Conservation (phyloP, 1,140 invertebrate genomes). For the Polyergus mexicanus region DNA sequence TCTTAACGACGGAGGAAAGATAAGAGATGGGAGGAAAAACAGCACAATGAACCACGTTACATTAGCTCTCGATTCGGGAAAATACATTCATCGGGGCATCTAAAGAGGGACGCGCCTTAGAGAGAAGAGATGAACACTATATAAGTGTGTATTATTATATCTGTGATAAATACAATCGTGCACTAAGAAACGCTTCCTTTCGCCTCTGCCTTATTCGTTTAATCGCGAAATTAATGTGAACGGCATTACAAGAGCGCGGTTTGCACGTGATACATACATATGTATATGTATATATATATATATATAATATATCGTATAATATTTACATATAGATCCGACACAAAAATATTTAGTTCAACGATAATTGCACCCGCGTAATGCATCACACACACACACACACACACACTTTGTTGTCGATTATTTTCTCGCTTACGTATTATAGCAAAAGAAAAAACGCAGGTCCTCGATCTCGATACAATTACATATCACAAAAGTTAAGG, state of each 20-base stretch:
- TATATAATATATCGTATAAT: conserved; percentile 45
- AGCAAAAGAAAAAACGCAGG: conserved; percentile 55
- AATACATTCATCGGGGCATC: conserved; percentile 21
- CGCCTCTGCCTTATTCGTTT: background rate
- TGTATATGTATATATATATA: conserved; percentile 67
- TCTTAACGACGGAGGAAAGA: background rate
- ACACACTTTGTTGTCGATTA: background rate
- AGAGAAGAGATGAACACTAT: conserved; percentile 24
- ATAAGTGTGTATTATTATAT: conserved; percentile 38
- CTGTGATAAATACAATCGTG: conserved; percentile 42
- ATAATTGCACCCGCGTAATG: conserved; percentile 72
- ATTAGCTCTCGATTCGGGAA: conserved; percentile 25
- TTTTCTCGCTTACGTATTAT: conserved; percentile 31
- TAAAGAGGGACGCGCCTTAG: conserved; percentile 13
- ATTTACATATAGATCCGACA: conserved; percentile 73
- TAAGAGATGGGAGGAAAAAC: background rate
- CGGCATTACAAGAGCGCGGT: background rate
- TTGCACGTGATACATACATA: conserved; percentile 27
- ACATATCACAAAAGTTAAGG: conserved; percentile 71
- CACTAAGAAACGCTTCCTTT: conserved; percentile 16
- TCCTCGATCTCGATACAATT: conserved; percentile 43
- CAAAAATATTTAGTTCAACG: conserved; percentile 65
- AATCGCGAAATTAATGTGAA: conserved; percentile 27
- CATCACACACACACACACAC: conserved; percentile 39
- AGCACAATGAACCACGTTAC: background rate